Evolutionary conservation across 2,797 vertebrate species (phyloP).

Genomic region (Myotis planiceps): DNA sequence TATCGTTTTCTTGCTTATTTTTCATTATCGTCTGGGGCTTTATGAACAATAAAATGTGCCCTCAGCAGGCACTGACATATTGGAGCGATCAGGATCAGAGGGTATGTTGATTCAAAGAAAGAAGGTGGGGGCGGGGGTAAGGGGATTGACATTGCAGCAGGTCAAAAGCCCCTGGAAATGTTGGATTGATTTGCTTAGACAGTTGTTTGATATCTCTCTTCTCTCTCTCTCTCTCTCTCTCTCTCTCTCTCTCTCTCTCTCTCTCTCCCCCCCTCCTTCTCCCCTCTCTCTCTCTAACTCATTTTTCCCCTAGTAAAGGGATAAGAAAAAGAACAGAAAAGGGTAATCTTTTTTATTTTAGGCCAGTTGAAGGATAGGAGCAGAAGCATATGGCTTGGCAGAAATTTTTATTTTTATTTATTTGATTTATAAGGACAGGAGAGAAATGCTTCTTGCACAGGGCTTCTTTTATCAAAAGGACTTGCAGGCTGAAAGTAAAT

Average conservation of each 20-base stretch:
- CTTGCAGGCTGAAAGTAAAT: slow-evolving; percentile 76
- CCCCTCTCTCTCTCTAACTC: background rate
- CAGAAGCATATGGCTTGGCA: slow-evolving; percentile 77
- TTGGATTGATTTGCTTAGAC: slow-evolving; percentile 85
- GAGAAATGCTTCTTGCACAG: slow-evolving; percentile 74
- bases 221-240: slow-evolving; percentile 31
- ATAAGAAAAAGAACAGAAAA: slow-evolving; percentile 71
- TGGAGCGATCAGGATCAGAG: slow-evolving; percentile 75
- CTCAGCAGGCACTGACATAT: slow-evolving; percentile 81
- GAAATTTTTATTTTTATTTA: slow-evolving; percentile 79
- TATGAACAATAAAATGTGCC: slow-evolving; percentile 85
- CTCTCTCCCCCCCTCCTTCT: background rate
- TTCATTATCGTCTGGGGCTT: slow-evolving; percentile 86
- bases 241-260: background rate
- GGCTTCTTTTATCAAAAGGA: slow-evolving; percentile 78
- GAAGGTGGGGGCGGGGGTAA: slow-evolving; percentile 6
- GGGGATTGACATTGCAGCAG: slow-evolving; percentile 70
- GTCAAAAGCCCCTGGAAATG: slow-evolving; percentile 78
- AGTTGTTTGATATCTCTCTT: slow-evolving; percentile 83
- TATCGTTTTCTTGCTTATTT: slow-evolving; percentile 86
- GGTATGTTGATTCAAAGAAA: slow-evolving; percentile 78
- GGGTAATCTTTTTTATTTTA: slow-evolving; percentile 77
- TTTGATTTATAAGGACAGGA: slow-evolving; percentile 78
- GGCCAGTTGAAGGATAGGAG: slow-evolving; percentile 71
- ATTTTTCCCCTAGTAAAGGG: background rate